Base-by-base conservation (phyloP, 2,888 invertebrate species). In the Synergus umbraculus region DNA sequence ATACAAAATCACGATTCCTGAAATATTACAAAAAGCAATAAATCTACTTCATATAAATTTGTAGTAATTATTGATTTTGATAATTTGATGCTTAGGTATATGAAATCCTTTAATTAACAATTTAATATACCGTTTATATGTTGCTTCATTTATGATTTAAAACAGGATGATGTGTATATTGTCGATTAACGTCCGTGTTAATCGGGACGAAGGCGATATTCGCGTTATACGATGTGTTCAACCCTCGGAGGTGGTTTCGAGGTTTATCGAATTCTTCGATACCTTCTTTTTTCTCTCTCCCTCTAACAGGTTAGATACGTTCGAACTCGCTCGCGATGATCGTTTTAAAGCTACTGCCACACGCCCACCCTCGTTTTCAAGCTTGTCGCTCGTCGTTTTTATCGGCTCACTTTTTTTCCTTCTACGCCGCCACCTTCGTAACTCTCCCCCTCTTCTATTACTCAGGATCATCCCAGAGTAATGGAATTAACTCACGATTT, bases 241-340 rank as follows among this genome's bases (percentile, higher is more conserved):
- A 41, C 65, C 41, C 65, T 80, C 82, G 81, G 69, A 80, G 80
- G 77, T 80, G 83, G 84, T 86, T 83, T 85, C 81, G 84, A 83
- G 87, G 85, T 87, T 87, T 87, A 87, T 88, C 87, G 88, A 86
- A 84, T 86, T 86, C 87, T 85, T 85, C 84, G 83, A 84, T 84
- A 80, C 67, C 83, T 77, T 76, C 82, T 83, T 80, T 82, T 87
- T 87, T 87, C 80, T 81, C 46, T 22, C 29, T 69, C 69, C 29
- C 22, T 69, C 76, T n/a, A 22, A 15, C 22, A 76, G 60, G 66
- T 44, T 78, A 78, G 81, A 82, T 79, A 81, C 81, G 76, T 78
- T 81, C 79, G 77, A 76, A 46, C 78, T 67, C n/a, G 73, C 73
- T 77, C 58, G 54, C 54, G 43, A 69, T 37, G 63, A 76, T 81